Conservation (phyloP, 2,113 vertebrate genomes). For the Cepphus grylle region DNA sequence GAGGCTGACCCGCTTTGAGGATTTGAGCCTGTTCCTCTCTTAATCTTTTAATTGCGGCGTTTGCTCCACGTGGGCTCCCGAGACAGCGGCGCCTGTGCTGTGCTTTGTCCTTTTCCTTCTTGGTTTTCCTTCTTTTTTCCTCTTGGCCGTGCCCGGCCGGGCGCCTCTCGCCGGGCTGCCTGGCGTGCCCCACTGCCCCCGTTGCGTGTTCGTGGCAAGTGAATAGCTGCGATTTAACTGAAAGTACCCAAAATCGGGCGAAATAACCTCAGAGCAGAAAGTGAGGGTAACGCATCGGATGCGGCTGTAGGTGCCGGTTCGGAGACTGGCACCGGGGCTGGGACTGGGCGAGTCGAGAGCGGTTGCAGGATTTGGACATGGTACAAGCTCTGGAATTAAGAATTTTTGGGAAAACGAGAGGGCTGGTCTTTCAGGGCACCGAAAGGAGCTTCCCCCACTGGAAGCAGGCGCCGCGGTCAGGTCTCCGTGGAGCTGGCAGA, state of each 20-base stretch:
- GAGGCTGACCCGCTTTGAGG: not conserved
- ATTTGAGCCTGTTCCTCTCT: not conserved
- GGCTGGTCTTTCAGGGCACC: not conserved
- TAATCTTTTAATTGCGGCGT: not conserved
- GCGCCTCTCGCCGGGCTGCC: not conserved
- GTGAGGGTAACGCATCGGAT: not conserved
- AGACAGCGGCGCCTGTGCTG: not conserved
- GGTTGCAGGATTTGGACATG: not conserved
- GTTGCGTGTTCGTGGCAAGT: fast-evolving
- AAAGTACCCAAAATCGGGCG: not conserved
- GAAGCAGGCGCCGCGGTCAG: fast-evolving
- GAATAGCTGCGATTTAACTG: not conserved
- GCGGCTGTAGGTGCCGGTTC: not conserved
- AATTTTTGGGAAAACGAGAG: not conserved
- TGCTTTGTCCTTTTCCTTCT: not conserved
- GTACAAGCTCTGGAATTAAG: fast-evolving
- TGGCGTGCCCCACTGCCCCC: too few species aligned
- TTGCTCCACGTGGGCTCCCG: not conserved
- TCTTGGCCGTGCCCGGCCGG: not conserved
- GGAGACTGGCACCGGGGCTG: not conserved
- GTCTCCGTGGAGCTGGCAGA: not conserved
- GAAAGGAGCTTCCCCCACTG: not conserved
- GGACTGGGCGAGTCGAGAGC: not conserved
- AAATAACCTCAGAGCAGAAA: not conserved
- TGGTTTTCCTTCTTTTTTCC: not conserved